These are phyloP conservation scores for Meteorus cinctellus DNA, from an alignment of 2,888 invertebrate genomes.

Conservation along the genomic window DNA sequence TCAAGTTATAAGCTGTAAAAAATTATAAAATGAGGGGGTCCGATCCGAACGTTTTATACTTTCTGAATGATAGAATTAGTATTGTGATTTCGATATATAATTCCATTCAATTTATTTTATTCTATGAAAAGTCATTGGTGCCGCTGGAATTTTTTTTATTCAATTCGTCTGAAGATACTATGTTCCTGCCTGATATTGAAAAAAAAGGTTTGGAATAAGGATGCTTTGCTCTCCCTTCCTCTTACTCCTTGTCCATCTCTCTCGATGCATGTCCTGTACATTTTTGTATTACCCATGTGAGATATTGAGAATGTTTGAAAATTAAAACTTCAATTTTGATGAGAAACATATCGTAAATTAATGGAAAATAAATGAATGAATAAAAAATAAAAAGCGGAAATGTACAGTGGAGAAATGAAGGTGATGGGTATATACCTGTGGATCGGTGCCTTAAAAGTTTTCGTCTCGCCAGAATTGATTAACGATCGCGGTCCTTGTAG, in stretches of 20 bases:
- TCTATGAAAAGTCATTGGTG: neutral
- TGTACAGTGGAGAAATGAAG: slow-evolving; percentile 12
- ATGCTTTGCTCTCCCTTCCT: too few relatives aligned
- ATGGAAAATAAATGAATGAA: neutral
- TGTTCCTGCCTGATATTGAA: too few relatives aligned
- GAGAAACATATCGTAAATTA: neutral
- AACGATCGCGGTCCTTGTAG: slow-evolving; percentile 70
- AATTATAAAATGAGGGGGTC: neutral
- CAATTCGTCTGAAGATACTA: neutral
- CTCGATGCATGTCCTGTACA: too few relatives aligned
- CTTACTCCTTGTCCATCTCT: too few relatives aligned
- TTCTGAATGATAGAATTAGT: neutral
- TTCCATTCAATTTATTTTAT: neutral
- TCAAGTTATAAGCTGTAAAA: slow-evolving; percentile 2
- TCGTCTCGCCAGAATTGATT: slow-evolving; percentile 72
- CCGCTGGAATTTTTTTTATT: neutral
- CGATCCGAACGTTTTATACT: neutral
- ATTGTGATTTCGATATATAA: neutral
- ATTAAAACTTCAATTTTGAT: neutral
- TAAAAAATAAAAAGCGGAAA: slow-evolving; percentile 14
- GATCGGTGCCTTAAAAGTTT: slow-evolving; percentile 70
- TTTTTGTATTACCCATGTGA: too few relatives aligned
- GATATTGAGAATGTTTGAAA: too few relatives aligned
- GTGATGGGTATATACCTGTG: slow-evolving; percentile 66
- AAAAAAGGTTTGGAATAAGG: too few relatives aligned